Evolutionary conservation across 2,888 invertebrate species (phyloP).

Genomic region (Orchesellides sinensis): DNA sequence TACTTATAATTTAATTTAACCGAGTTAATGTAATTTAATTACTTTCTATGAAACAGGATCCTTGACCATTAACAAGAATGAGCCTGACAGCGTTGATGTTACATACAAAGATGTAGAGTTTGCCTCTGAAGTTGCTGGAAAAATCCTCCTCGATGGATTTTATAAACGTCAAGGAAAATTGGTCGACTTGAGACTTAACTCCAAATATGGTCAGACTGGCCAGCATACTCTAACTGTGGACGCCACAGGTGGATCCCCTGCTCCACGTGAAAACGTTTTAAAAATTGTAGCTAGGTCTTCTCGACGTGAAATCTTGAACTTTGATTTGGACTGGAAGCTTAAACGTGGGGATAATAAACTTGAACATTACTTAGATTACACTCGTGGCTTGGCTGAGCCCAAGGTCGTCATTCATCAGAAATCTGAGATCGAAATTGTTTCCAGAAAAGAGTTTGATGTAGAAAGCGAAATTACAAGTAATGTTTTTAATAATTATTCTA

Average conservation of each 20-base stretch:
- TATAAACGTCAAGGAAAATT: constrained; percentile 27
- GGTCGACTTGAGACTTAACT: constrained; percentile 47
- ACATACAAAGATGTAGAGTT: constrained; percentile 57
- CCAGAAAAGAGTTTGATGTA: constrained; percentile 70
- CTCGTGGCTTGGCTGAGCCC: constrained; percentile 58
- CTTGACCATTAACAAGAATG: constrained; percentile 27
- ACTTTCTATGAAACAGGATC: constrained; percentile 39
- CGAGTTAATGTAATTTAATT: too few species aligned
- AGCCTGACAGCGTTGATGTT: constrained; percentile 29
- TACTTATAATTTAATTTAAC: constrained; percentile 7
- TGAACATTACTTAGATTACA: constrained; percentile 51
- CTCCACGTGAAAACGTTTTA: constrained; percentile 35
- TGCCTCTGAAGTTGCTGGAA: constrained; percentile 58
- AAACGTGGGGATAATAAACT: constrained; percentile 67
- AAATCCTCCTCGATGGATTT: constrained; percentile 55
- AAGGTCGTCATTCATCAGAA: constrained; percentile 54
- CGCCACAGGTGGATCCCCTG: constrained; percentile 36
- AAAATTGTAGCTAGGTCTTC: constrained; percentile 57
- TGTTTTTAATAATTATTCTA: background rate
- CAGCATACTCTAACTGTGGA: constrained; percentile 58
- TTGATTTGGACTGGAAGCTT: constrained; percentile 81
- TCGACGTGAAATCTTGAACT: constrained; percentile 75
- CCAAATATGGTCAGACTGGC: constrained; percentile 54
- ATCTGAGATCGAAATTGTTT: constrained; percentile 55
- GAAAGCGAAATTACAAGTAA: constrained; percentile 71